Base-by-base conservation (phyloP, 2,888 invertebrate genomes). In the Taphrorychus bicolor region DNA sequence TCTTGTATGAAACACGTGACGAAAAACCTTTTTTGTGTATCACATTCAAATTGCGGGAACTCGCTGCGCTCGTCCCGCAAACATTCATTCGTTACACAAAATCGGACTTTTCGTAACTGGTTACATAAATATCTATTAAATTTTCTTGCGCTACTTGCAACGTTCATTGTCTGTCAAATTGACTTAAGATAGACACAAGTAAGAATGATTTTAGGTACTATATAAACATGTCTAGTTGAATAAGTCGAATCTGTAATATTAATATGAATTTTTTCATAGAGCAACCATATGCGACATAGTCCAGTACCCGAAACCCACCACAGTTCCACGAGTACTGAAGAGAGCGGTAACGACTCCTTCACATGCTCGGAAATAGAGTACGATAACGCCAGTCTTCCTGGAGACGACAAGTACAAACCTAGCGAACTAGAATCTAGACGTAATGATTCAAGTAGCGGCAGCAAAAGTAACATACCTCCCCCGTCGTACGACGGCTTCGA, bases 361-460 rank as follows among this genome's bases (percentile, higher is more conserved):
- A 98, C 97, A 9, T 98, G 97, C 84, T 97, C 97, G 0, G 97
- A 97, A 84, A 97, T 97, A 79, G 98, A 98, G 82, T 97, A 96
- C 80, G 97, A 97, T 78, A 95, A 95, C 79, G 92, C 93, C 77
- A 93, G 93, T 76, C 84, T 93, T 70, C 90, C 88, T 60, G 93
- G 92, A 14, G 93, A 93, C 78, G 92, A 93, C 78, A 93, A 93
- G 78, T 85, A 88, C 69, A 82, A 82, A 74, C 75, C 79, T 16
- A 80, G 76, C 66, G 82, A 82, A 68, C 74, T 80, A 3, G 81
- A 81, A 62, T 72, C 76, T 24, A 73, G 78, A 16, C 70, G 80
- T 24, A 79, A 79, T 69, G 78, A 80, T 64, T 78, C 79, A 40
- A 79, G 83, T 73, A 77, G 79, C 53, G 80, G 83, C 77, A 68